phyloP scores from a whole-genome alignment of 2,888 invertebrate genomes.

The Axea sp. region DNA sequence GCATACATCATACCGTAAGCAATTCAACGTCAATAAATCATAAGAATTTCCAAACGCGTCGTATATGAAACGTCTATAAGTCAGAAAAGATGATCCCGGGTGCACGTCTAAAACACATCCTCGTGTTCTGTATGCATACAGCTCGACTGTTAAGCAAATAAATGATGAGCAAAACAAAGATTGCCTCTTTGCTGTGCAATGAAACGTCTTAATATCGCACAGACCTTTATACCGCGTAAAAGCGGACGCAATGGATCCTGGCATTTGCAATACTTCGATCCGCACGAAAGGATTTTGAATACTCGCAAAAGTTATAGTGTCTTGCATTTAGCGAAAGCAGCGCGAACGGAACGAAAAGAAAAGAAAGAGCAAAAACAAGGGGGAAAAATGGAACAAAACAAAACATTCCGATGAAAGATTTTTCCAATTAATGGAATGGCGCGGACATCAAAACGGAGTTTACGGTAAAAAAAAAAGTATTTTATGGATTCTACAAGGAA shows the following conservation, averaged over 20 bases:
- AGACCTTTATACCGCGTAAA: slow-evolving; percentile 26
- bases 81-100: slow-evolving; percentile 33
- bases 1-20: slow-evolving; percentile 23
- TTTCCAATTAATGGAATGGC: slow-evolving; percentile 39
- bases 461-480: background rate
- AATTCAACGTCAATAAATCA: slow-evolving; percentile 41
- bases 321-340: slow-evolving; percentile 3
- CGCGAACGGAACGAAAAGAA: background rate
- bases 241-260: slow-evolving; percentile 13
- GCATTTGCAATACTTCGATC: slow-evolving; percentile 37
- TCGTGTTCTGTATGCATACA: slow-evolving; percentile 3
- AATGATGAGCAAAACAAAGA: slow-evolving; percentile 24
- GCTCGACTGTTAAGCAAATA: slow-evolving; percentile 27
- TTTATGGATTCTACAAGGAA: slow-evolving; percentile 21
- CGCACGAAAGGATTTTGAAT: slow-evolving; percentile 19
- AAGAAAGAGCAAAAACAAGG: background rate
- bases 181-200: background rate
- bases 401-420: slow-evolving; percentile 36
- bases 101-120: slow-evolving; percentile 31
- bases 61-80: slow-evolving; percentile 26
- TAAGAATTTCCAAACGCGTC: slow-evolving; percentile 16
- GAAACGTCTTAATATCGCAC: slow-evolving; percentile 37
- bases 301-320: slow-evolving; percentile 2
- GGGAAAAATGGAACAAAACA: slow-evolving; percentile 1
- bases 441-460: slow-evolving; percentile 10